Base-by-base conservation (phyloP, 1,140 invertebrate species). In the Cotesia typhae region DNA sequence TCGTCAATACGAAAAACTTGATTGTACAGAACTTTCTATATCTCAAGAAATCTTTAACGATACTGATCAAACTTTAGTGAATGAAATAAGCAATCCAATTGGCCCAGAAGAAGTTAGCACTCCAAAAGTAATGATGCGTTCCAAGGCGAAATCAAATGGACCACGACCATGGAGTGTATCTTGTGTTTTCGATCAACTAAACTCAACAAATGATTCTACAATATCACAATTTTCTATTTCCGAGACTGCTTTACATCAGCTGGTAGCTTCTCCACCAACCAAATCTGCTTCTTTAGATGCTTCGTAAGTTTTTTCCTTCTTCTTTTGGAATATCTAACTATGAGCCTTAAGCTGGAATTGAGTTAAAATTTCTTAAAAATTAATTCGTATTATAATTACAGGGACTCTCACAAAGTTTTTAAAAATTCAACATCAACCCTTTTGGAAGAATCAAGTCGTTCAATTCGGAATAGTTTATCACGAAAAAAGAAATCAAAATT, bases 131-230 rank as follows among this genome's bases (percentile, higher is more conserved):
- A 80, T 88, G 35, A 80, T 88, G 81, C 80, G 88, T 9, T 79
- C 81, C 4, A 88, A 87, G 74, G 83, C 82, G 67, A 84, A 83
- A 12, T 76, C 78, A 2, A 63, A 86, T 74, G 88, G 87, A 69
- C 90, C 90, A 47, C 88, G 94, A 59, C 94, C 94, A 1, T 95
- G 94, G 94, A 95, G 94, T 71, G 93, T 95, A 6, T 94, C 94
- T 5, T 95, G 93, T 73, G 88, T 95, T 9, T 92, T 93, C 28
- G 63, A 76, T 20, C 73, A 75, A 59, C 67, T 81, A 28, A 77
- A 79, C 73, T 79, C 81, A 36, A 81, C 78, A 9, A 76, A 82
- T 73, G 78, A 89, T 14, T 12, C 71, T 76, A 36, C 83, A 10
- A 81, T 88, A 76, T 87, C 90, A 68, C 87, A 91, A 77, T 86